Conservation (phyloP, 2,113 vertebrate genomes). For the Chaenocephalus aceratus region DNA sequence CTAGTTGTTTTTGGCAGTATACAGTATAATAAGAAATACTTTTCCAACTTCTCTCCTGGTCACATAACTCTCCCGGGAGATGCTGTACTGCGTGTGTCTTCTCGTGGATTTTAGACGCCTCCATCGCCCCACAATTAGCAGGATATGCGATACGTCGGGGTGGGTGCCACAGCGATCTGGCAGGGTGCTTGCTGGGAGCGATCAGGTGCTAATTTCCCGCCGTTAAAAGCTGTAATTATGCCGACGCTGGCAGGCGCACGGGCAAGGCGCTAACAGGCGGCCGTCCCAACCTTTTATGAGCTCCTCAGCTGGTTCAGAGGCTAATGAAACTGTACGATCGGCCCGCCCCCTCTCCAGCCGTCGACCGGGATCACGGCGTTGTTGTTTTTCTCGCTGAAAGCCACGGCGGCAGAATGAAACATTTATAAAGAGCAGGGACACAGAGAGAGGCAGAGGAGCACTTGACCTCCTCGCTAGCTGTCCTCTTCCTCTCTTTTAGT, state of each 20-base stretch:
- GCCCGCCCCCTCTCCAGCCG: constrained; percentile 51
- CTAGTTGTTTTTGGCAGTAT: too few species aligned
- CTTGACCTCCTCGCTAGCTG: constrained; percentile 47
- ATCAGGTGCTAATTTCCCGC: constrained; percentile 90
- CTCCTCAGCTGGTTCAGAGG: constrained; percentile 61
- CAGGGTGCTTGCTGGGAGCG: constrained; percentile 43
- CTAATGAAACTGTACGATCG: constrained; percentile 73
- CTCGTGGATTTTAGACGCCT: constrained; percentile 35
- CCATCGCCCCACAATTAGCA: constrained; percentile 62
- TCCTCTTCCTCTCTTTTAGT: constrained; percentile 39
- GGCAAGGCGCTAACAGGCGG: constrained; percentile 83
- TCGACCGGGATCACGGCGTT: constrained; percentile 38
- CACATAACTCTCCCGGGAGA: too few species aligned
- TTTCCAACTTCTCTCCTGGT: background rate
- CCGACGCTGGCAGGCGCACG: constrained; percentile 87
- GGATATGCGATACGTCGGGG: constrained; percentile 44
- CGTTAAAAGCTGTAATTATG: constrained; percentile 93
- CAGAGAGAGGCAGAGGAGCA: constrained; percentile 11
- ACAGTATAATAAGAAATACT: too few species aligned
- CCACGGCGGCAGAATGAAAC: constrained; percentile 52
- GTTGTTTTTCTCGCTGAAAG: constrained; percentile 36
- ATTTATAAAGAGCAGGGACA: constrained; percentile 26
- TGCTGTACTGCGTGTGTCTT: constrained; percentile 14
- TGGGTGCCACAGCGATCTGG: constrained; percentile 49
- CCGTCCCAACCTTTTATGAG: constrained; percentile 69